Conservation (phyloP, 2,797 vertebrate species). For the Hoplostethus mediterraneus region DNA sequence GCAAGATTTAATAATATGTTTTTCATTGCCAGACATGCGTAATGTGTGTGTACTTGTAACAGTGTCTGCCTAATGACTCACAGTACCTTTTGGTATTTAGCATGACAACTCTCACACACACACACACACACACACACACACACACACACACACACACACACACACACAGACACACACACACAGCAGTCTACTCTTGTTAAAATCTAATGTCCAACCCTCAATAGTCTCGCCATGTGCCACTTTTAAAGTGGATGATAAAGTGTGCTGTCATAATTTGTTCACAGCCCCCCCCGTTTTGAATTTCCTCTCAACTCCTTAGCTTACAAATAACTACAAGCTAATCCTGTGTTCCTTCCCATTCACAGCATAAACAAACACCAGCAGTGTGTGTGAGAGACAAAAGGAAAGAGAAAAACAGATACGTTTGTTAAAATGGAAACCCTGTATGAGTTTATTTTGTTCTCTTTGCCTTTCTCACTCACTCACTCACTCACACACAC, state of each 20-base stretch:
- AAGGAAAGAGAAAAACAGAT: not conserved
- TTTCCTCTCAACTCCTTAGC: constrained; percentile 57
- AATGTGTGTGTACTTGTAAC: constrained; percentile 43
- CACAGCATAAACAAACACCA: constrained; percentile 16
- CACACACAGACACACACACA: constrained; percentile 24
- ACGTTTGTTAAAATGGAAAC: not conserved
- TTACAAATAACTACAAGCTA: constrained; percentile 54
- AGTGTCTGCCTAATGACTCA: constrained; percentile 68
- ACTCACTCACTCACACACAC: no score
- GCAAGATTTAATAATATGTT: constrained; percentile 51
- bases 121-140: constrained; percentile 18
- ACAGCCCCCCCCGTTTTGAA: constrained; percentile 39
- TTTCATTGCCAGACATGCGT: constrained; percentile 54
- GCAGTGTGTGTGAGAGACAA: not conserved
- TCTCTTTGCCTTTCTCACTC: not conserved
- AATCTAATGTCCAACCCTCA: constrained; percentile 74
- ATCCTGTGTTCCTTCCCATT: constrained; percentile 33
- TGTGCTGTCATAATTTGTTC: constrained; percentile 68
- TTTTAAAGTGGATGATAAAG: constrained; percentile 60
- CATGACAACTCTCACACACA: constrained; percentile 25
- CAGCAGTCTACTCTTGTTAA: constrained; percentile 67
- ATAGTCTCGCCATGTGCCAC: constrained; percentile 63
- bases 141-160: constrained; percentile 9
- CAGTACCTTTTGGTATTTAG: constrained; percentile 66
- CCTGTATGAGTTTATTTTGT: not conserved